A percentile compares a stretch with the other conserved stretches of the same genome.
These are phyloP conservation scores for Cremastobaeus sp. DNA, from an alignment of 2,888 invertebrate genomes.

Conservation along the genomic window DNA sequence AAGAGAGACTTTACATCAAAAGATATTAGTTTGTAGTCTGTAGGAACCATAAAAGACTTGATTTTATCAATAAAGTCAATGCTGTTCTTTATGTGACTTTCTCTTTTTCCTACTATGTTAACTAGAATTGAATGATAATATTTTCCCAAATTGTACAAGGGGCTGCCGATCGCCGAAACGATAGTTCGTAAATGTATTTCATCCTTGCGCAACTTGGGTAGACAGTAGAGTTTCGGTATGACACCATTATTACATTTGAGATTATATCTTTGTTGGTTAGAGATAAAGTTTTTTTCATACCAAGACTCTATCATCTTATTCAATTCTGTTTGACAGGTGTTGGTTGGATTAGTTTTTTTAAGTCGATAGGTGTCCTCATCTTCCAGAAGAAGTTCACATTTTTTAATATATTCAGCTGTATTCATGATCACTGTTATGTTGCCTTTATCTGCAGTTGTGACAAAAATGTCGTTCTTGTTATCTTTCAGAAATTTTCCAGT, in stretches of 20 bases:
- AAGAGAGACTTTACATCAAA: too few species aligned
- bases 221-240: too few species aligned
- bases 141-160: background rate
- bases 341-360: background rate
- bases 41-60: too few species aligned
- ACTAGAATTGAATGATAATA: background rate
- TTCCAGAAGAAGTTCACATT: background rate
- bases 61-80: too few species aligned
- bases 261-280: background rate
- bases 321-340: background rate
- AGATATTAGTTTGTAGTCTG: too few species aligned
- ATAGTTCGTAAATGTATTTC: background rate
- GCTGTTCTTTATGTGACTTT: background rate
- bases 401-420: background rate
- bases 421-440: constrained; percentile 2
- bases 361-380: background rate
- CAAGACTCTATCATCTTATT: background rate
- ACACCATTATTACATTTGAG: background rate
- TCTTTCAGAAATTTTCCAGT: background rate
- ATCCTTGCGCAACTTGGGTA: background rate
- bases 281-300: too few species aligned
- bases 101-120: background rate
- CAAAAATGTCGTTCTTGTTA: background rate
- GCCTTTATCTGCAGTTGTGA: constrained; percentile 3
- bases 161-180: background rate